Evolutionary conservation across 2,888 invertebrate genomes (phyloP).

Genomic region (Hemicrepidius hirtus): DNA sequence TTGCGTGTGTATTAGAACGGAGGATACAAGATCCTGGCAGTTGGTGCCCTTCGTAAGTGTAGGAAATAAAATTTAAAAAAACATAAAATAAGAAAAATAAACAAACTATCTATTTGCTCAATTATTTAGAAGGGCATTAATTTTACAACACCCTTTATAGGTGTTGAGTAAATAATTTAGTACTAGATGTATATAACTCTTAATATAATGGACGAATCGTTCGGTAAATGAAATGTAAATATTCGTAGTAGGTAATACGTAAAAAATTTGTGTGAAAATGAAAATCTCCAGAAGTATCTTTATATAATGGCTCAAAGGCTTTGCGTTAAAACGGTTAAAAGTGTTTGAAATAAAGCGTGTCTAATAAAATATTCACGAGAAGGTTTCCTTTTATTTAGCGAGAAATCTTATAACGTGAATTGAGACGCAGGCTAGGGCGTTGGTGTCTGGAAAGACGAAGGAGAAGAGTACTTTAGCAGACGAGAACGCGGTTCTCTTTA

Average conservation of each 20-base stretch:
- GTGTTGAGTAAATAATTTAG: too few relatives aligned
- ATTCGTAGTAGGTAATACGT: neutral
- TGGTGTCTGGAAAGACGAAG: slow-evolving; percentile 54
- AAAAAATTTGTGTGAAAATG: slow-evolving; percentile 30
- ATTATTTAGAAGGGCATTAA: too few relatives aligned
- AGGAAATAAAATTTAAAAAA: too few relatives aligned
- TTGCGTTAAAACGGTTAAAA: slow-evolving; percentile 63
- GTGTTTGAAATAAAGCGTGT: slow-evolving; percentile 65
- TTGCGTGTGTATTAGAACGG: too few relatives aligned
- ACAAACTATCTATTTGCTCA: too few relatives aligned
- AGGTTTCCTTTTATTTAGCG: slow-evolving; percentile 66
- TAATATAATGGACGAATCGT: too few relatives aligned
- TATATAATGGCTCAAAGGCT: slow-evolving; percentile 57
- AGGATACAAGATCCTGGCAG: too few relatives aligned
- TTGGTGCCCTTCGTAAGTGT: too few relatives aligned
- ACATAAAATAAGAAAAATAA: too few relatives aligned
- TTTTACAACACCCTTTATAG: too few relatives aligned
- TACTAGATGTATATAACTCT: too few relatives aligned
- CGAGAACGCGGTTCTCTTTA: slow-evolving; percentile 59
- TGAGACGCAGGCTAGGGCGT: slow-evolving; percentile 60
- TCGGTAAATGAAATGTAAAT: neutral
- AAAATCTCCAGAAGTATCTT: slow-evolving; percentile 36
- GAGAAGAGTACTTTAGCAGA: slow-evolving; percentile 57
- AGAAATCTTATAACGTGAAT: slow-evolving; percentile 65
- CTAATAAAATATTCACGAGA: slow-evolving; percentile 67